Evolutionary conservation across 2,113 vertebrate genomes (phyloP).

Genomic region (Crotalus helleri): DNA sequence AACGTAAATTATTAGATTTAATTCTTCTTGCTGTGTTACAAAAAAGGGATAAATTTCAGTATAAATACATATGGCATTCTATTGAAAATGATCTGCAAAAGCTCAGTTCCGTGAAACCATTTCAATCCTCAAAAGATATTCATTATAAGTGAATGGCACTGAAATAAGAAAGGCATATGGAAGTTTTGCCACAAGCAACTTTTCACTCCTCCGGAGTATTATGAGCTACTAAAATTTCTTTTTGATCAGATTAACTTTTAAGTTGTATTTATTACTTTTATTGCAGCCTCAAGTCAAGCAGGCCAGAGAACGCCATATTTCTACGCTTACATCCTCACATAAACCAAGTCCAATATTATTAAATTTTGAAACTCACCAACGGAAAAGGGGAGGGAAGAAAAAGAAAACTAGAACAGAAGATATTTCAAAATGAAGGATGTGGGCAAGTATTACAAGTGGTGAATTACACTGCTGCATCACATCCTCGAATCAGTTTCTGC

Average conservation of each 20-base stretch:
- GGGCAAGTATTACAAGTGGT: neutral
- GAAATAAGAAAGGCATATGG: slow-evolving; percentile 30
- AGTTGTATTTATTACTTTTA: slow-evolving; percentile 50
- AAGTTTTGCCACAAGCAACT: slow-evolving; percentile 45
- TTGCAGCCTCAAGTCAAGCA: neutral
- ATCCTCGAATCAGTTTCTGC: neutral
- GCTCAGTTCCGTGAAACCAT: slow-evolving; percentile 29
- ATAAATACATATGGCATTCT: slow-evolving; percentile 43
- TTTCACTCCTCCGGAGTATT: slow-evolving; percentile 33
- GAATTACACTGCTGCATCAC: neutral
- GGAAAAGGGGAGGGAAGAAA: neutral
- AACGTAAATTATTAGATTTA: slow-evolving; percentile 49
- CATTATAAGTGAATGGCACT: slow-evolving; percentile 34
- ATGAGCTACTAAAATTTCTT: slow-evolving; percentile 41
- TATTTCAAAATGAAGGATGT: neutral
- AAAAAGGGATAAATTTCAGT: slow-evolving; percentile 24
- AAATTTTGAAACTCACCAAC: slow-evolving; percentile 22
- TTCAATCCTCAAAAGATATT: slow-evolving; percentile 39
- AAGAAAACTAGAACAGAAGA: neutral
- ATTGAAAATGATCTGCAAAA: slow-evolving; percentile 43
- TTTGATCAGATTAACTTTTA: slow-evolving; percentile 48
- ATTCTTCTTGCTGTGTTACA: slow-evolving; percentile 49
- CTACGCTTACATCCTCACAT: slow-evolving; percentile 10
- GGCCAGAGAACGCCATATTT: slow-evolving; percentile 14
- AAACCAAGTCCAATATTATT: slow-evolving; percentile 24